Base-by-base conservation (phyloP, 2,888 invertebrate genomes). In the Cheilosia impressa region DNA sequence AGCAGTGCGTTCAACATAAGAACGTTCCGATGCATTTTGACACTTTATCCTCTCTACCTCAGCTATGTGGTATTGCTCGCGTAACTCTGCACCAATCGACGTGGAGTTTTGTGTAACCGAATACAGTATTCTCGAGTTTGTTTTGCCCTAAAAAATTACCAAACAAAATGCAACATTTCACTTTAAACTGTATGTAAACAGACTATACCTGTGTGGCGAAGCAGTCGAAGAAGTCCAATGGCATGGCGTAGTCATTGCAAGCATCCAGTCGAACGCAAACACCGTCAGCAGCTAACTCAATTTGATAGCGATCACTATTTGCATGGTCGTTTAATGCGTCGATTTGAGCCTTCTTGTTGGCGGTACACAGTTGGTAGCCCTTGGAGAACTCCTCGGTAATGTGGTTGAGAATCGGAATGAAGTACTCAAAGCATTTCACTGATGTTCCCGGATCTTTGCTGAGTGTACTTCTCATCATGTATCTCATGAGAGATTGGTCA, bases 1-100 rank as follows among this genome's bases (percentile, higher is more conserved):
- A 0, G 88, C 87, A 0, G 89, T 88, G 1, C 60, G 68, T 41
- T 88, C 71, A 0, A 89, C 82, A 81, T 90, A 90, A 7, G 9
- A 78, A 0, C 87, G 81, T 58, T 90, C 90, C 2, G 88, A 89
- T 27, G 76, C 87, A 81, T 91, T 90, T 13, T 89, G 89, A 87
- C 90, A 90, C 0, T 75, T 62, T 43, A 88, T 87, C 34, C 87
- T 87, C 13, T 88, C 80, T 50, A 71, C 45, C 7, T 89, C 88
- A 19, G 89, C 88, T 27, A 60, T 9, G 15, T 60, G 73, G 9
- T 89, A 53, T 34, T 89, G 79, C 9, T 89, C 78, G 6, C 57
- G 84, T 0, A 91, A 66, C 1, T 50, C 66, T 4, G 88, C 69
- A 0, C 38, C 65, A 4, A 50, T 52, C 7, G 15, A 52, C 2